Conservation (phyloP, 1,140 invertebrate genomes). For the Leucophenga varia region DNA sequence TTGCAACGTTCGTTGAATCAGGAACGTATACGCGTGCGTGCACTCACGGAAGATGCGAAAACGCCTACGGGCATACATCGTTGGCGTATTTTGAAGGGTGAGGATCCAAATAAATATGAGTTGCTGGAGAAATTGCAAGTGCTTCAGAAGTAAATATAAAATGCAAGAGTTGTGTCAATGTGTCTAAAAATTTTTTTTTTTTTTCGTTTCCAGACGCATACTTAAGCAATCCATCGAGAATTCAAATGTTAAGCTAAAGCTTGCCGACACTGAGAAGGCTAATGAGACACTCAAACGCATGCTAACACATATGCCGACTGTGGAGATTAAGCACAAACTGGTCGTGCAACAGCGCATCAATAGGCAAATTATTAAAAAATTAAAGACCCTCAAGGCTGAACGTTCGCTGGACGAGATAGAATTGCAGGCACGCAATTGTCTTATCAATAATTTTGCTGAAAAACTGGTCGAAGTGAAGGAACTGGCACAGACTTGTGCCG, state of each 20-base stretch:
- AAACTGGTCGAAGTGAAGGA: constrained; percentile 6
- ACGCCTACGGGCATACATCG: constrained; percentile 80
- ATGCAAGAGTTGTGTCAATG: constrained; percentile 7
- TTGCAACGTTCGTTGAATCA: constrained; percentile 67
- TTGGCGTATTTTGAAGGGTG: constrained; percentile 73
- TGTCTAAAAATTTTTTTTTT: constrained; percentile 1
- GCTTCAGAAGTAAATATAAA: constrained; percentile 63
- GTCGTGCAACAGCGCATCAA: constrained; percentile 30
- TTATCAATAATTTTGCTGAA: constrained; percentile 21
- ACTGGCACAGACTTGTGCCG: too few species aligned
- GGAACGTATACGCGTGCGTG: constrained; percentile 68
- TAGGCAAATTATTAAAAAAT: constrained; percentile 26
- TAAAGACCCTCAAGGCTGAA: constrained; percentile 24
- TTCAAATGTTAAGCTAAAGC: constrained; percentile 25
- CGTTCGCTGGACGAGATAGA: constrained; percentile 28
- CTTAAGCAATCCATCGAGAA: constrained; percentile 37
- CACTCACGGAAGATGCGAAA: constrained; percentile 75
- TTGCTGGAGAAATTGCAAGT: constrained; percentile 68
- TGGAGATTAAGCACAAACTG: constrained; percentile 37
- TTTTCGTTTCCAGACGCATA: constrained; percentile 23
- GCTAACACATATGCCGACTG: constrained; percentile 34
- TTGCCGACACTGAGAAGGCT: constrained; percentile 28
- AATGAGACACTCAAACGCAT: constrained; percentile 31
- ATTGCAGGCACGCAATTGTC: constrained; percentile 20
- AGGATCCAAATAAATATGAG: constrained; percentile 69